Percentiles rank a stretch among this genome's conserved stretches.
These are phyloP conservation scores for Phasia obesa DNA, from an alignment of 2,888 invertebrate species.

Conservation along the genomic window DNA sequence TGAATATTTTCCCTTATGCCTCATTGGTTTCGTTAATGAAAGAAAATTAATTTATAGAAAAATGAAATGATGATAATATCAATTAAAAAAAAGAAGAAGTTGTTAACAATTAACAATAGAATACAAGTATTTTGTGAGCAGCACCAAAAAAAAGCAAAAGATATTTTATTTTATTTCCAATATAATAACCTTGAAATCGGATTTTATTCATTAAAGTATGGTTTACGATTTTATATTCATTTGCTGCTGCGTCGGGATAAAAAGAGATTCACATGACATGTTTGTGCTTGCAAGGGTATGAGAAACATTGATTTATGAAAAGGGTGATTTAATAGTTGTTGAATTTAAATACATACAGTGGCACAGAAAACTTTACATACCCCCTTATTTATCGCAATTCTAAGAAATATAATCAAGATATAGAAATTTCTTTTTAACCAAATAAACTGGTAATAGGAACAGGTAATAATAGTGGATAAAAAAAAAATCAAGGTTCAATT, in stretches of 20 bases:
- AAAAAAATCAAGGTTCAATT: too few species aligned
- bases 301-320: not conserved
- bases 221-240: not conserved
- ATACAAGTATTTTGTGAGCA: not conserved
- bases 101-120: slow-evolving; percentile 52
- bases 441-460: too few species aligned
- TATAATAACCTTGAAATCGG: slow-evolving; percentile 61
- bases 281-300: not conserved
- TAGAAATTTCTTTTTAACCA: too few species aligned
- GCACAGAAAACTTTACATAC: too few species aligned
- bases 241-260: not conserved
- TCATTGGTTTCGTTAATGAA: slow-evolving; percentile 17
- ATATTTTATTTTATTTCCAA: slow-evolving; percentile 13
- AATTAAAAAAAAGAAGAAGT: slow-evolving; percentile 42
- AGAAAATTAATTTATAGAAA: slow-evolving; percentile 54
- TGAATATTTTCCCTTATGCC: slow-evolving; percentile 20
- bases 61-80: slow-evolving; percentile 37
- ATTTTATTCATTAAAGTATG: slow-evolving; percentile 60
- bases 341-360: not conserved
- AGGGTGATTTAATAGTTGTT: not conserved
- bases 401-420: too few species aligned
- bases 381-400: too few species aligned
- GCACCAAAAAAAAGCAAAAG: not conserved
- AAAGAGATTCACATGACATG: slow-evolving; percentile 20
- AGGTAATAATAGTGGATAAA: too few species aligned